Percentiles rank a stretch among this genome's conserved stretches.
Conservation (phyloP, 2,113 vertebrate species). For the Poeciliopsis turrubarensis region DNA sequence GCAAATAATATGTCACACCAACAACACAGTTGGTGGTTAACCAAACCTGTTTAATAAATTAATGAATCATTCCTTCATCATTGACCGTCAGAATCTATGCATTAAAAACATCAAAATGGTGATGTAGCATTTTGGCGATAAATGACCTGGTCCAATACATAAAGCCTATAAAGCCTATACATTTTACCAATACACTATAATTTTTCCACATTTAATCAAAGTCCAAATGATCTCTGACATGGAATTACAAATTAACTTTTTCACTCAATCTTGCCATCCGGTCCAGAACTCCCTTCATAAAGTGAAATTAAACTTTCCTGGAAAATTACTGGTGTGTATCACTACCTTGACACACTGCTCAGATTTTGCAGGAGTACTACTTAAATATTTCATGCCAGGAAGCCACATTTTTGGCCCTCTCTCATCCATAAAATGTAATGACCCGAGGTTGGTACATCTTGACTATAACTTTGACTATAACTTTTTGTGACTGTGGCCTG, state of each 20-base stretch:
- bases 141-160: neutral
- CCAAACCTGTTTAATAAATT: no score
- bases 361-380: neutral
- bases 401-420: neutral
- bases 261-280: neutral
- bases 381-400: neutral
- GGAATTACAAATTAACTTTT: neutral
- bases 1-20: neutral
- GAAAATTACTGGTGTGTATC: neutral
- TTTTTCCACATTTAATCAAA: neutral
- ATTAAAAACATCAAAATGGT: neutral
- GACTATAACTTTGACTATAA: neutral
- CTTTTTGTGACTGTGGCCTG: constrained; percentile 1
- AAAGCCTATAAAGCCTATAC: neutral
- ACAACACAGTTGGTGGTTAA: neutral
- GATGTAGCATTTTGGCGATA: neutral
- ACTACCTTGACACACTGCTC: constrained; percentile 1
- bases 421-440: constrained; percentile 7
- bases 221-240: neutral
- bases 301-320: neutral
- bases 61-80: no score
- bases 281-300: neutral
- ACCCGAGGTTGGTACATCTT: constrained; percentile 17
- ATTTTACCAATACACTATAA: neutral
- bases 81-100: neutral